Base-by-base conservation (phyloP, 1,140 invertebrate genomes). In the Vollenhovia emeryi region DNA sequence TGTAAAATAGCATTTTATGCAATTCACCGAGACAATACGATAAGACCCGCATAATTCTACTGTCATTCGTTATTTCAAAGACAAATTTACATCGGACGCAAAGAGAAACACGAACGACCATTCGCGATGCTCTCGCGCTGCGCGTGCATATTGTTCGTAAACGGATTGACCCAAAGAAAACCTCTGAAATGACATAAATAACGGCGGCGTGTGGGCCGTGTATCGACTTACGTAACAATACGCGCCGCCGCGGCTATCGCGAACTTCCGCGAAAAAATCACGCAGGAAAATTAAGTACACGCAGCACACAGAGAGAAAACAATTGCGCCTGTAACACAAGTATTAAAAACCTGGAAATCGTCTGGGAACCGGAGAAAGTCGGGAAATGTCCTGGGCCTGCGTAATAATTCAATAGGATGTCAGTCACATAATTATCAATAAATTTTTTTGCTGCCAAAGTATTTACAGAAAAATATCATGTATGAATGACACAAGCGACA, bases 161-260 rank as follows among this genome's bases (percentile, higher is more conserved):
- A 94, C 91, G 94, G 94, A 95, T 95, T 95, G 94, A 95, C 94
- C 94, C 89, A 91, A 92, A 92, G 94, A 94, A 94, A 94, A 94
- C 93, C 94, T 94, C 92, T 94, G 91, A 94, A 95, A 94, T 94
- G 93, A 93, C 94, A 93, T 92, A 93, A 95, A 95, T 94, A 93
- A 94, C 89, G 88, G 83, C 85, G 73, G 87, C 91, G 90, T 87
- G 88, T 69, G 75, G 76, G 55, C 33, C 13, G 76, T n/a, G n/a
- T 57, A 48, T 75, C 85, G 68, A 85, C 90, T 93, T 93, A 93
- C 24, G 79, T 93, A 93, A 93, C 76, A 64, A 84, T 76, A 21
- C 69, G 43, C 33, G 57, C 57, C 9, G 43, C 15, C 43, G 27
- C 36, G 36, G 50, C n/a, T 24, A 52, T 36, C 36, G 50, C 7